Conservation (phyloP, 2,797 vertebrate genomes). For the Cygnus olor region DNA sequence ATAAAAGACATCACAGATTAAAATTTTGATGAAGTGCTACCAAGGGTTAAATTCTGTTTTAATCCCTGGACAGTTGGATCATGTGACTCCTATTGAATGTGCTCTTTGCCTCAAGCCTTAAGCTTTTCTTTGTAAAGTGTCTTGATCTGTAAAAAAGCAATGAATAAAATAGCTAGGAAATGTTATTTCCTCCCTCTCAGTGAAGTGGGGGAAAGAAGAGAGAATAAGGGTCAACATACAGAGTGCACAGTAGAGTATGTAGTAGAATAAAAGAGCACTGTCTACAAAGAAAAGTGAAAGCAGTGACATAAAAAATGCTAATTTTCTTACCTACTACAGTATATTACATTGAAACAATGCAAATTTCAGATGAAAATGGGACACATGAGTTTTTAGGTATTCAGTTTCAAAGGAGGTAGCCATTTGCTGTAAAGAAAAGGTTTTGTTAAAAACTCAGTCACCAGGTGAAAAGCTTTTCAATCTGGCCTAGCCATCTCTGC, state of each 20-base stretch:
- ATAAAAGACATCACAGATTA: not conserved
- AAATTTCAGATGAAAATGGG: not conserved
- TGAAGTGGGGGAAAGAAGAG: not conserved
- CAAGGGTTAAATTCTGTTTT: not conserved
- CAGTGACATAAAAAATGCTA: not conserved
- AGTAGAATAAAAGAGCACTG: not conserved
- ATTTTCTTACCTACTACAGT: not conserved
- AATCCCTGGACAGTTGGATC: not conserved
- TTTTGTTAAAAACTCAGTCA: not conserved
- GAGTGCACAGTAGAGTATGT: not conserved
- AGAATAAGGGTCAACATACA: not conserved
- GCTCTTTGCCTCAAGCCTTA: not conserved
- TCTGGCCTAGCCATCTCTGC: not conserved
- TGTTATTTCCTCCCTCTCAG: not conserved
- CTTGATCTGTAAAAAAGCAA: not conserved
- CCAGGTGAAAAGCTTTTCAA: not conserved
- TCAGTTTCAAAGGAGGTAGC: not conserved
- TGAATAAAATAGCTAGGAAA: conserved; percentile 11
- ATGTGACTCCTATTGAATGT: not conserved
- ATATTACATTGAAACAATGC: not conserved
- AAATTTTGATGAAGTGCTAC: not conserved
- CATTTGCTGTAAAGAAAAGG: not conserved
- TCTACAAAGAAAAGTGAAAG: not conserved
- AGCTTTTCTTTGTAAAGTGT: not conserved
- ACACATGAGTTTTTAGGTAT: not conserved